Evolutionary conservation across 1,140 invertebrate genomes (phyloP), one percentile per base, ranked within the genome.

Genomic region (Leptopilina clavipes): DNA sequence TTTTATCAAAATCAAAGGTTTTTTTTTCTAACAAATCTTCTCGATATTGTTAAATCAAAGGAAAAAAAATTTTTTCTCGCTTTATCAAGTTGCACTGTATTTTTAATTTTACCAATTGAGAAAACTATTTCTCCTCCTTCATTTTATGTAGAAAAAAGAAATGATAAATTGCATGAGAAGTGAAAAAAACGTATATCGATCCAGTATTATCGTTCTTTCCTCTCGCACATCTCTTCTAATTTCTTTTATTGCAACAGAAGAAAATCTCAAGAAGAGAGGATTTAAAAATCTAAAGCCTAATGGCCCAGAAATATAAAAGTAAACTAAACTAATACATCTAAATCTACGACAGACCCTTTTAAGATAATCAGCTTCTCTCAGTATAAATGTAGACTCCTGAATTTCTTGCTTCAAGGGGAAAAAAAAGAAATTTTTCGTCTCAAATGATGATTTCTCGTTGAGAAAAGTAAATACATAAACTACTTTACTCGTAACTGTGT

Each of bases 241-340:
- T 52, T 52, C n/a, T n/a, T 52, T 52, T 17, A n/a, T n/a, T 17
- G 48, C 48, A 7, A 52, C 2, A 17, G 17, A 52, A 52, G n/a
- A 17, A 52, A 52, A 52, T 40, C 37, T 40, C 8, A 40, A 40
- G 37, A 40, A 40, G 37, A 40, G 37, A 52, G 48, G n/a, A 52
- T 52, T 52, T 52, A 52, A 52, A 52, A 52, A 52, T 52, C 48
- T 52, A n/a, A 52, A 52, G 48, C 48, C 48, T 52, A 52, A 52
- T 52, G 48, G 48, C n/a, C n/a, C n/a, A 52, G 48, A 52, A 52
- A 52, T 52, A 52, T 52, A 52, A 52, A 8, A 52, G 48, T 52
- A 52, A 52, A 52, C 48, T 52, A 17, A 52, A 52, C 48, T 52
- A 52, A 52, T 48, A 48, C 43, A 3, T 44, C 43, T 44, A 45